Base-by-base conservation (phyloP, 1,140 invertebrate species). In the Archivesica marissinica region DNA sequence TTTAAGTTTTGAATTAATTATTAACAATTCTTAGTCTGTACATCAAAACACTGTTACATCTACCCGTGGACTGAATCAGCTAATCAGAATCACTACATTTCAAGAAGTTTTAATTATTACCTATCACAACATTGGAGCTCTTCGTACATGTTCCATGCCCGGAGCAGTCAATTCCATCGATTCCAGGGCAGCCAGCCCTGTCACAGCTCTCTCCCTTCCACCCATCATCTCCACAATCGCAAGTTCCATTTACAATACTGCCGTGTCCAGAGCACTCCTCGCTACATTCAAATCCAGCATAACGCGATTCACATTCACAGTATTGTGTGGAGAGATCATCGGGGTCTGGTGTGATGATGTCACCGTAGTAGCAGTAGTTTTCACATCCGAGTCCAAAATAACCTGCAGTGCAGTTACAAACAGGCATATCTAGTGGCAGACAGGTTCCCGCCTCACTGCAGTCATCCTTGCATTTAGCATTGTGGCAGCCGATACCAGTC, bases 311-410 rank as follows among this genome's bases (percentile, higher is more conserved):
- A 75, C 88, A 89, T 4, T 61, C 20, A 77, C 88, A 89, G 13
- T 54, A 54, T 61, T 82, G 83, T n/a, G 75, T 88, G 23, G 41
- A 52, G 33, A 61, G 39, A 39, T 80, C 87, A 35, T 35, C 72
- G 17, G 38, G 59, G 28, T 54, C 38, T 35, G 52, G 80, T 56
- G 47, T 83, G 4, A 64, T 64, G 6, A 89, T 80, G 17, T 68
- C 86, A 15, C 90, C 90, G 79, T 90, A 47, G 9, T 87, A 44
- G 85, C 90, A 91, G 2, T 64, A 79, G 20, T 87, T 61, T n/a
- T 87, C 81, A 85, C 90, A 91, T 13, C 86, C 89, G 1, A 50
- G 28, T 23, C 90, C 90, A 86, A 91, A 89, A 87, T 89, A 92
- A 6, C 88, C 88, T 0, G 68, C 0, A 3, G n/a, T 61, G 68